These are phyloP conservation scores for Amaurobius ferox DNA, from an alignment of 2,888 invertebrate species.

Conservation along the genomic window DNA sequence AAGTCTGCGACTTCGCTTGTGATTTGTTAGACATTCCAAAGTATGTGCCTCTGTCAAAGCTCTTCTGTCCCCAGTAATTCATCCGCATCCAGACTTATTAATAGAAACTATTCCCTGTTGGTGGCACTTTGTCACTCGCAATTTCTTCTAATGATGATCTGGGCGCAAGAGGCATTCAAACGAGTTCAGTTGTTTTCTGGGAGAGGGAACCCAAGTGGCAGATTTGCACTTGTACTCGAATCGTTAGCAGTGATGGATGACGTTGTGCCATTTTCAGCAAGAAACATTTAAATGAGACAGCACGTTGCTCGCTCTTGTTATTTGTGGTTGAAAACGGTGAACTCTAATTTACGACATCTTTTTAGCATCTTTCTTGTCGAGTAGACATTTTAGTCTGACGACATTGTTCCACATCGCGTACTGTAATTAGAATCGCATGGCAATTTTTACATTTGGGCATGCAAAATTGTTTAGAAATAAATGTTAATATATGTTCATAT, in stretches of 20 bases:
- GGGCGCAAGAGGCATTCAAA: not conserved
- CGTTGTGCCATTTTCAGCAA: not conserved
- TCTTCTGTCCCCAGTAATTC: too few species aligned
- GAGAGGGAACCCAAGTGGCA: conserved; percentile 31
- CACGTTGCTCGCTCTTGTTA: not conserved
- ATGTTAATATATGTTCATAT: too few species aligned
- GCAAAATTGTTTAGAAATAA: too few species aligned
- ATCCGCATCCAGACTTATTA: not conserved
- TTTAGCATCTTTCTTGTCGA: too few species aligned
- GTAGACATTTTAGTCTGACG: too few species aligned
- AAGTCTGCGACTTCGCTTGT: too few species aligned
- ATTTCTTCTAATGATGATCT: not conserved
- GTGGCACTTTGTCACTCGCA: not conserved
- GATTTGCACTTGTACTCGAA: not conserved
- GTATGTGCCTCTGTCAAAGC: too few species aligned
- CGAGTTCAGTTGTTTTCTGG: not conserved
- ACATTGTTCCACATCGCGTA: too few species aligned
- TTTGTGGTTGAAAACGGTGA: not conserved
- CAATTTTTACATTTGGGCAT: too few species aligned
- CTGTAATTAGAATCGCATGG: too few species aligned
- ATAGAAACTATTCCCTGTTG: not conserved
- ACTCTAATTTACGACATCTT: not conserved
- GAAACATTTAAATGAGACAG: not conserved
- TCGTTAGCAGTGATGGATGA: not conserved
- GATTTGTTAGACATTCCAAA: too few species aligned